These are phyloP conservation scores for Eulacestoma nigropectus DNA, from an alignment of 2,113 vertebrate genomes.

Conservation along the genomic window DNA sequence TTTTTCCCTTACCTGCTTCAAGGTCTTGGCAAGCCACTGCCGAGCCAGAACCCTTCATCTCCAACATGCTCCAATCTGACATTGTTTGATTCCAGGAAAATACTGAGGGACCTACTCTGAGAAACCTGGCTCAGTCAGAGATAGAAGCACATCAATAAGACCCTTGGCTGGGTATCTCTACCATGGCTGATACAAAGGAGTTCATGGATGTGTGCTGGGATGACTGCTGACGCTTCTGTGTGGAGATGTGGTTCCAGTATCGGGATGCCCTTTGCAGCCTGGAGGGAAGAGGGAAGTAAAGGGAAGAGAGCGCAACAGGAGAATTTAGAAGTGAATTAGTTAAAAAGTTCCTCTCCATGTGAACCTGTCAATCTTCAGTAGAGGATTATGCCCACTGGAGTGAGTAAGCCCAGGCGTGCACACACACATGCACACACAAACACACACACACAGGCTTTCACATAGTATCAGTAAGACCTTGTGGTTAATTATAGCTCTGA, in stretches of 20 bases:
- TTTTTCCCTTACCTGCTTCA: background rate
- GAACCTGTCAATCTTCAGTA: conserved; percentile 73
- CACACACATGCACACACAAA: background rate
- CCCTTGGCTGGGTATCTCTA: background rate
- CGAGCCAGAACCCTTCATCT: background rate
- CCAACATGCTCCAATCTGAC: fast-evolving
- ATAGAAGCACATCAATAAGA: background rate
- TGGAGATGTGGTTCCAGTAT: background rate
- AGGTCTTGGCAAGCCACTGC: background rate
- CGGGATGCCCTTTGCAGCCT: background rate
- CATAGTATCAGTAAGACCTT: conserved; percentile 78
- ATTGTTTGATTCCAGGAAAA: background rate
- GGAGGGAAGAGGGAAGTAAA: background rate
- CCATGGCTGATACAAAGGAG: background rate
- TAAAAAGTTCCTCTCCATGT: conserved; percentile 69
- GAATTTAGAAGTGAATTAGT: conserved; percentile 31
- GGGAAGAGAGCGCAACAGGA: background rate
- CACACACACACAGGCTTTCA: conserved; percentile 43
- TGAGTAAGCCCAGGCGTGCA: conserved; percentile 58
- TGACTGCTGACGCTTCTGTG: fast-evolving
- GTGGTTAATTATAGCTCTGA: conserved; percentile 86
- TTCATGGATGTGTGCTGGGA: background rate
- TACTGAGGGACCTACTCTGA: background rate
- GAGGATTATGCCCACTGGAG: conserved; percentile 76
- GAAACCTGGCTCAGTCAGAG: background rate